Conservation (phyloP, 1,140 invertebrate genomes). For the Apis laboriosa region DNA sequence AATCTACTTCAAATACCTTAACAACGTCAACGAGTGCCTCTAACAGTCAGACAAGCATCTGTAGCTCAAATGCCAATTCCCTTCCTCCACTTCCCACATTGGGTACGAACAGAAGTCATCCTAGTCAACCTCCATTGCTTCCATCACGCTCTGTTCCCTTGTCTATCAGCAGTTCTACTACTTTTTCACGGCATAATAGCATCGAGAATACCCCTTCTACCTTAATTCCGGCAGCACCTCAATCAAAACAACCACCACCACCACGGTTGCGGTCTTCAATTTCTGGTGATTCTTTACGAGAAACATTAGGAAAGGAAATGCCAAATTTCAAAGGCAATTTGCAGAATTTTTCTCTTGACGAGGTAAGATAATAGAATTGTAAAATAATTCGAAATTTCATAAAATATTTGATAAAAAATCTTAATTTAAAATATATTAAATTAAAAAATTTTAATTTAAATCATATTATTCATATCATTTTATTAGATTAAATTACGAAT, state of each 20-base stretch:
- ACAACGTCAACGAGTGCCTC: constrained; percentile 68
- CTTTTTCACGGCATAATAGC: constrained; percentile 63
- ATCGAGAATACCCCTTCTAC: constrained; percentile 64
- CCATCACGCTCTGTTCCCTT: constrained; percentile 65
- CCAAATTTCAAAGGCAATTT: constrained; percentile 79
- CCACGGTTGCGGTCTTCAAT: constrained; percentile 71
- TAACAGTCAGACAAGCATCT: constrained; percentile 70
- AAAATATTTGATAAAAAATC: constrained; percentile 11
- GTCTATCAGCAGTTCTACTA: constrained; percentile 47
- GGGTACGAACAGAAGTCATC: constrained; percentile 69
- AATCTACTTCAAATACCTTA: constrained; percentile 66
- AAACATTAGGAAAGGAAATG: constrained; percentile 79
- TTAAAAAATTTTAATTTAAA: not conserved
- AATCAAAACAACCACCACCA: constrained; percentile 72
- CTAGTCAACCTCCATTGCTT: constrained; percentile 70
- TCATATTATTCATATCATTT: too few species aligned
- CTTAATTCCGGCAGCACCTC: constrained; percentile 49
- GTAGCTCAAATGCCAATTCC: constrained; percentile 64
- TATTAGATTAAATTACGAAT: too few species aligned
- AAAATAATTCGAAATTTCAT: not conserved
- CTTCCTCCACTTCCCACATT: constrained; percentile 64
- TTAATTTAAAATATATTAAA: constrained; percentile 18
- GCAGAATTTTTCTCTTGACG: constrained; percentile 77
- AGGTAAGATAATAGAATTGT: constrained; percentile 68
- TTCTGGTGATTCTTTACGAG: constrained; percentile 75